phyloP scores from a whole-genome alignment of 2,888 invertebrate genomes.

The Lapara coniferarum region DNA sequence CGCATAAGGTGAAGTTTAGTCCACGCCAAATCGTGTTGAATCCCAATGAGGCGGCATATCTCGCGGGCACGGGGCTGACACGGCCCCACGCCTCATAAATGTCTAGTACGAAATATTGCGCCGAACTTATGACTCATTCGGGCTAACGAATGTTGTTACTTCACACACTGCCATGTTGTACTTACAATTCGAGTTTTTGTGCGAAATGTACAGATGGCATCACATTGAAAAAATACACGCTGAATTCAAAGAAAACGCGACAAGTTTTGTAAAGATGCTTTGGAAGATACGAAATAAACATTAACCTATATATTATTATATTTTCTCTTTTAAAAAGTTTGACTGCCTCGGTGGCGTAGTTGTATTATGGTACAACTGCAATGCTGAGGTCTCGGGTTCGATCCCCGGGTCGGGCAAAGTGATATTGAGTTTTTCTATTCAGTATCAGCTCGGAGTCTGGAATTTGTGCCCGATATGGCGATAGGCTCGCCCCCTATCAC shows the following conservation, averaged over 20 bases:
- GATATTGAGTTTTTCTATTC: too few species aligned
- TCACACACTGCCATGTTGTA: constrained; percentile 1
- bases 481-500: too few species aligned
- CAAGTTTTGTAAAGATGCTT: not conserved
- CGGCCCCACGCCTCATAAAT: constrained; percentile 46
- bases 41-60: constrained; percentile 63
- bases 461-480: too few species aligned
- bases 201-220: not conserved
- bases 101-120: constrained; percentile 49
- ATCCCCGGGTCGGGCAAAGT: too few species aligned
- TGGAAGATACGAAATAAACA: too few species aligned
- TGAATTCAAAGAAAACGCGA: not conserved
- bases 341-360: too few species aligned
- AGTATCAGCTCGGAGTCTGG: too few species aligned
- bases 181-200: constrained; percentile 9
- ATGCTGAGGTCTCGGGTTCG: too few species aligned
- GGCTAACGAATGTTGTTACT: constrained; percentile 40
- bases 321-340: not conserved
- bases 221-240: not conserved
- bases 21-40: constrained; percentile 69
- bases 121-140: constrained; percentile 62
- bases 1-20: constrained; percentile 75
- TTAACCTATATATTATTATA: too few species aligned
- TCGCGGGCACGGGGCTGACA: constrained; percentile 41
- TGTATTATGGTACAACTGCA: too few species aligned